These are phyloP conservation scores for Megaceryle maxima DNA, from an alignment of 2,113 vertebrate species.

Conservation along the genomic window DNA sequence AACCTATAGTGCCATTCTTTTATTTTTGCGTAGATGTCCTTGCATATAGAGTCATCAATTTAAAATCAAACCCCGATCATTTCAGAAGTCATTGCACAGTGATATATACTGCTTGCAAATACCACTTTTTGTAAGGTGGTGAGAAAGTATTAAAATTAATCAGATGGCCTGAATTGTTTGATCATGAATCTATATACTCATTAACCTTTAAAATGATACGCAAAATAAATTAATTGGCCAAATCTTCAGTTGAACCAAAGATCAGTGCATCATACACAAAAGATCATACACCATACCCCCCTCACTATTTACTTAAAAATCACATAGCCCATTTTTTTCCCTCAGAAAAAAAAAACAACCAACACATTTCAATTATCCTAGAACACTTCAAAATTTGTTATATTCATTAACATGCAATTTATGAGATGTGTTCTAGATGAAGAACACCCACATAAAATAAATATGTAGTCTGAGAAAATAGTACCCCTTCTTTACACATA, in stretches of 20 bases:
- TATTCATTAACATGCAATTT: background rate
- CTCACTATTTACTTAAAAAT: background rate
- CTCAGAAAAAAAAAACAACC: no score
- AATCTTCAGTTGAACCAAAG: background rate
- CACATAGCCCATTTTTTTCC: rapidly evolving
- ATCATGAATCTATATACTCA: background rate
- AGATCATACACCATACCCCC: rapidly evolving
- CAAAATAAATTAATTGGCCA: background rate
- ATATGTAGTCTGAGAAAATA: background rate
- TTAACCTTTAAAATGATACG: background rate
- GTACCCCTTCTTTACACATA: background rate
- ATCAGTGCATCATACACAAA: background rate
- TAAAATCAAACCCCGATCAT: background rate
- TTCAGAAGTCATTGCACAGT: background rate
- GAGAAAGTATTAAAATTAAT: background rate
- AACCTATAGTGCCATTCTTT: background rate
- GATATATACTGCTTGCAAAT: background rate
- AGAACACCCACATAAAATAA: background rate
- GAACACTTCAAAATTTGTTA: background rate
- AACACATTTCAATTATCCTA: background rate
- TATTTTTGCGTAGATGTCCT: background rate
- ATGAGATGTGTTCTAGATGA: background rate
- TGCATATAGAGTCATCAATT: background rate
- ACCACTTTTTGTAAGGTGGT: background rate
- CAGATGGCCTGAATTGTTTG: background rate